A percentile compares a stretch with the other conserved stretches of the same genome.
Evolutionary conservation across 2,797 vertebrate genomes (phyloP).

Genomic region (Chelon auratus): DNA sequence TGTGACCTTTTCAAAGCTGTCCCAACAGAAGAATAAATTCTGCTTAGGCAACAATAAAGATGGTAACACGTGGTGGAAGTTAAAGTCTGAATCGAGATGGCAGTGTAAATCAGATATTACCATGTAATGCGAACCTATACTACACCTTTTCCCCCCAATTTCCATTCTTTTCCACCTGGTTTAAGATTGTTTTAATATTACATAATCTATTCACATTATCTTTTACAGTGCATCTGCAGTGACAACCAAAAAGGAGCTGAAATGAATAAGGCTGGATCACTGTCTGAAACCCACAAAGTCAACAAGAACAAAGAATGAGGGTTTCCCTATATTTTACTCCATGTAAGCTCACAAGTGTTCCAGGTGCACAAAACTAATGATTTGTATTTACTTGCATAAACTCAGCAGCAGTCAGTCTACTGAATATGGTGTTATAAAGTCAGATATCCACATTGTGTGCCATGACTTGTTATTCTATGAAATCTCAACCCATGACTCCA

Average conservation of each 20-base stretch:
- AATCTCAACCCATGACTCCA: constrained; percentile 48
- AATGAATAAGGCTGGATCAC: constrained; percentile 77
- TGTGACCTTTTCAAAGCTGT: constrained; percentile 27
- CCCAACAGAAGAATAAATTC: constrained; percentile 34
- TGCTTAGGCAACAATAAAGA: constrained; percentile 26
- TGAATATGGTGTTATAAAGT: constrained; percentile 49
- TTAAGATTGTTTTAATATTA: constrained; percentile 65
- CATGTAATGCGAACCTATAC: constrained; percentile 51
- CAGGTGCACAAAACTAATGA: constrained; percentile 66
- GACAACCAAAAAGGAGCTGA: constrained; percentile 60
- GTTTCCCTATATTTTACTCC: constrained; percentile 54
- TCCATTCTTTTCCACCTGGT: constrained; percentile 60
- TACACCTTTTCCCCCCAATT: constrained; percentile 40
- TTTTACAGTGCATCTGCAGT: constrained; percentile 69
- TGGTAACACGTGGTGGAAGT: constrained; percentile 29
- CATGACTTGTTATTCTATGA: constrained; percentile 32
- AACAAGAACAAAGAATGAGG: constrained; percentile 65
- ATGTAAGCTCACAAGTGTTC: constrained; percentile 46
- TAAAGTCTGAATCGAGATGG: constrained; percentile 52
- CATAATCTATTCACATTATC: constrained; percentile 70
- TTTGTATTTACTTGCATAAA: constrained; percentile 82
- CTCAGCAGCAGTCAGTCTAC: constrained; percentile 69
- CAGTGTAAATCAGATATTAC: constrained; percentile 64
- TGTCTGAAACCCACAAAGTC: constrained; percentile 67
- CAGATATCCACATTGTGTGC: constrained; percentile 50